Percentiles rank a stretch among this genome's conserved stretches.
Evolutionary conservation across 2,888 invertebrate genomes (phyloP).

Genomic region (Tetramorium bicarinatum): DNA sequence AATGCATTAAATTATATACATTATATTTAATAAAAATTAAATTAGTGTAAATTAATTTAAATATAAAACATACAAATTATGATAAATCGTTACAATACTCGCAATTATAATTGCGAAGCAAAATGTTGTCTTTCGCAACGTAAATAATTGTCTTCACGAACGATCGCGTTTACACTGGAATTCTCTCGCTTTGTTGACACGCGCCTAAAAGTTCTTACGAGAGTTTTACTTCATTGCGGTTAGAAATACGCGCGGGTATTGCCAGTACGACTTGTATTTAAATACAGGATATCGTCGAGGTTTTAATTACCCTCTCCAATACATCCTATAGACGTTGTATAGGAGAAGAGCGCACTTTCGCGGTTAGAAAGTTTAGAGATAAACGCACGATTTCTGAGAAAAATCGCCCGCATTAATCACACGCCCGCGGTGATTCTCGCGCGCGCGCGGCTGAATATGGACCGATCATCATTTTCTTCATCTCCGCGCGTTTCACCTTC

Average conservation of each 20-base stretch:
- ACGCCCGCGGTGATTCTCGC: constrained; percentile 35
- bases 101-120: neutral
- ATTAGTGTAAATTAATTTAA: neutral
- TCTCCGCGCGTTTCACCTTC: constrained; percentile 33
- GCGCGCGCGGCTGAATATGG: constrained; percentile 31
- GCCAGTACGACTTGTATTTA: neutral
- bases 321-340: neutral
- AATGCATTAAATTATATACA: neutral
- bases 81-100: neutral
- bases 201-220: neutral
- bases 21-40: neutral
- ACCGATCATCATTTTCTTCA: constrained; percentile 49
- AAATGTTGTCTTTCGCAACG: neutral
- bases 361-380: constrained; percentile 46
- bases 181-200: neutral
- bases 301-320: constrained; percentile 36
- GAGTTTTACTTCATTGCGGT: neutral
- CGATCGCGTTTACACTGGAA: neutral
- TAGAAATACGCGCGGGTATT: constrained; percentile 3
- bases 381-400: constrained; percentile 43
- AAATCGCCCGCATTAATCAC: constrained; percentile 40
- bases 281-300: constrained; percentile 22
- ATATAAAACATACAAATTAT: constrained; percentile 6
- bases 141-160: neutral
- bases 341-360: constrained; percentile 10